These are phyloP conservation scores for Vulpes ferrilata DNA, from an alignment of 2,113 vertebrate species.

Conservation along the genomic window DNA sequence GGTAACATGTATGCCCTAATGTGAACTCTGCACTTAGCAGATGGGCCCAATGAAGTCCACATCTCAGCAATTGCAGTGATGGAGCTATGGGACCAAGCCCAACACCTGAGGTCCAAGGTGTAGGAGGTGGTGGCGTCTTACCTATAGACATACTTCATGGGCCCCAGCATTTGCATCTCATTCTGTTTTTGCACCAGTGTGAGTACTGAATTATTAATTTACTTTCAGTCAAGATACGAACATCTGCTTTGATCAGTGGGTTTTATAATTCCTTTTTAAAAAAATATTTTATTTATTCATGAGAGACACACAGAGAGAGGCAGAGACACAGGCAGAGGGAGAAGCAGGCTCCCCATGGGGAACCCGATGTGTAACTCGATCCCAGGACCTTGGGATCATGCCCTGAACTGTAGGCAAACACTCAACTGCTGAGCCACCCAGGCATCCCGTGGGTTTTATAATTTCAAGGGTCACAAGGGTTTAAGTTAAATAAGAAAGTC, in stretches of 20 bases:
- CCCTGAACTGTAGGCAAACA: too few relatives aligned
- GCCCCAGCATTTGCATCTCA: too few relatives aligned
- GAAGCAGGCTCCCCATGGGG: too few relatives aligned
- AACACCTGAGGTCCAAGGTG: conserved; percentile 87
- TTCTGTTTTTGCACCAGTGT: background rate
- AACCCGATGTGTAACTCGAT: too few relatives aligned
- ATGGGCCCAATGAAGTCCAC: conserved; percentile 96
- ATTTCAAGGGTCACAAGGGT: background rate
- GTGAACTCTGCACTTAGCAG: conserved; percentile 91
- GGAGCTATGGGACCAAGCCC: conserved; percentile 92
- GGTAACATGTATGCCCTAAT: conserved; percentile 85
- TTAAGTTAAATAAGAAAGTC: background rate
- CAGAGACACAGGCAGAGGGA: too few relatives aligned
- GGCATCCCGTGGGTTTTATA: background rate
- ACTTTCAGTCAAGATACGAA: background rate
- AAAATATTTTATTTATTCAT: too few relatives aligned
- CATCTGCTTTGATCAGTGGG: background rate
- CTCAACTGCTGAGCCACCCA: too few relatives aligned
- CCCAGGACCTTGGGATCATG: too few relatives aligned
- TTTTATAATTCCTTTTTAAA: background rate
- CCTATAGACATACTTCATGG: fast-evolving
- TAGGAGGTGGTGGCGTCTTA: conserved; percentile 16
- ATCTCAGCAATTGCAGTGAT: conserved; percentile 92
- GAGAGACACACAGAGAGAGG: too few relatives aligned
- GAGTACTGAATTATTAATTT: background rate